A percentile compares a stretch with the other conserved stretches of the same genome.
Conservation (phyloP, 64 coral and sea anemone genomes). For the Stichodactyla mertensii region DNA sequence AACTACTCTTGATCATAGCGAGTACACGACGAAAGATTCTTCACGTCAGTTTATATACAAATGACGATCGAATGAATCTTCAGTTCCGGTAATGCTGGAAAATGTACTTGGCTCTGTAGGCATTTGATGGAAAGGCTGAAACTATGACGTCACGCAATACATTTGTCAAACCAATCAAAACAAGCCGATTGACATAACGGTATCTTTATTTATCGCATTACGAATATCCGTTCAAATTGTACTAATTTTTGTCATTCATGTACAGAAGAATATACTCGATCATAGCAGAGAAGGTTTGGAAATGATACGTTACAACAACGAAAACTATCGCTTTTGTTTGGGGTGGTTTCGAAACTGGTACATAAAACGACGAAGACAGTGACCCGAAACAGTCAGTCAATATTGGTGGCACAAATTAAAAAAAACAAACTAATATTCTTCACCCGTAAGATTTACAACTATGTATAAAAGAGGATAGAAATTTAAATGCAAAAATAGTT, state of each 20-base stretch:
- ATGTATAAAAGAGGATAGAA: no score
- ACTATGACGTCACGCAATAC: background rate
- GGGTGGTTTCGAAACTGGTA: no score
- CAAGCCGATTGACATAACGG: background rate
- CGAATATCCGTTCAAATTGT: background rate
- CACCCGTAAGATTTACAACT: no score
- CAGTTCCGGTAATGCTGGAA: background rate
- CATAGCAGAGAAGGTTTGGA: background rate
- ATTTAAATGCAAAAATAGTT: no score
- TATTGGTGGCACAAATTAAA: no score
- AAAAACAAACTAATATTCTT: no score
- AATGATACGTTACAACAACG: background rate
- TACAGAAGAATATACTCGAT: background rate
- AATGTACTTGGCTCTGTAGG: background rate
- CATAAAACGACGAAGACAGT: no score
- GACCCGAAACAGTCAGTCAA: no score
- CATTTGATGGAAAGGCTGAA: background rate
- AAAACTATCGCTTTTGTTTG: background rate
- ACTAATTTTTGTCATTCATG: background rate
- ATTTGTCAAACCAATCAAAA: background rate
- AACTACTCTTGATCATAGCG: background rate
- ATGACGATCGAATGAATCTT: background rate
- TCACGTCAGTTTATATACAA: background rate
- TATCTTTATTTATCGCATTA: background rate
- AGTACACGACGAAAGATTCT: background rate